Conservation (phyloP, 2,113 vertebrate genomes). For the Cettia cetti region DNA sequence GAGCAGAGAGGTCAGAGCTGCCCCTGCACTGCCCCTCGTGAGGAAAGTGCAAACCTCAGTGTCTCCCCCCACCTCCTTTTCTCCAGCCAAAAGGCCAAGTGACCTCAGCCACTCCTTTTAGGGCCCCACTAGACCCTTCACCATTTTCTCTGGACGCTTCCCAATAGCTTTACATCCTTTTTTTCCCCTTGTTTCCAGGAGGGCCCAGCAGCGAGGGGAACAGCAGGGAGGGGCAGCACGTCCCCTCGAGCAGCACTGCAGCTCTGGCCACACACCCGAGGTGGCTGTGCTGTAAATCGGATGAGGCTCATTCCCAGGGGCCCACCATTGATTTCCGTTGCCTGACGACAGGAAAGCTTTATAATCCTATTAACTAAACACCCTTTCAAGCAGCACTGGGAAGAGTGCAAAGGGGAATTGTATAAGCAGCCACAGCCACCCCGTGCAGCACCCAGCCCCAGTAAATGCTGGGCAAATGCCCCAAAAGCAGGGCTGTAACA, state of each 20-base stretch:
- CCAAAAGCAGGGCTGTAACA: not conserved
- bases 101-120: not conserved
- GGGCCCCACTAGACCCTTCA: not conserved
- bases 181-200: not conserved
- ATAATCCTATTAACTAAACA: slow-evolving; percentile 63
- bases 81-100: not conserved
- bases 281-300: not conserved
- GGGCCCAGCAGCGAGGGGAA: rapidly evolving
- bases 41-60: not conserved
- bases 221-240: rapidly evolving
- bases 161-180: not conserved
- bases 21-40: not conserved
- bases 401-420: not conserved
- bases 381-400: slow-evolving; percentile 10
- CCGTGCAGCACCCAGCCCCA: rapidly evolving
- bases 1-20: not conserved
- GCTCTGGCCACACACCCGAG: not conserved
- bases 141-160: not conserved
- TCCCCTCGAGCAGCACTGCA: not conserved
- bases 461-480: not conserved
- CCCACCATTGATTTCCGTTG: slow-evolving; percentile 44
- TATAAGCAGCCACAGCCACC: not conserved
- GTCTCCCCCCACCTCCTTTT: not conserved
- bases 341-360: slow-evolving; percentile 56
- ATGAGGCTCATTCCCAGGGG: slow-evolving; percentile 19